Percentiles rank a stretch among this genome's conserved stretches.
phyloP scores from a whole-genome alignment of 2,113 vertebrate species.

The Lanius ludovicianus region DNA sequence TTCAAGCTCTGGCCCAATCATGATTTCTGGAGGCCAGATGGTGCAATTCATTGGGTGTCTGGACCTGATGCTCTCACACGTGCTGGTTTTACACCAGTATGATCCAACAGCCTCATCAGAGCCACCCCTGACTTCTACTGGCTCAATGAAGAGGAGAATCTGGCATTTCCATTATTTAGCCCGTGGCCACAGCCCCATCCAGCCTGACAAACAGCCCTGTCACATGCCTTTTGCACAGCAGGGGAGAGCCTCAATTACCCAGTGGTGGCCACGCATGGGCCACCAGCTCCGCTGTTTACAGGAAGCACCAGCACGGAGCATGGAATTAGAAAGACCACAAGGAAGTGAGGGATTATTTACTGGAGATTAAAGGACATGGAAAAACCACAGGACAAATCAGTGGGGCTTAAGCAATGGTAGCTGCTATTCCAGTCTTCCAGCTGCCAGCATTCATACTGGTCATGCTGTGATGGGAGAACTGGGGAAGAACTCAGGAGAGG shows the following conservation, averaged over 20 bases:
- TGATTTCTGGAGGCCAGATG: not conserved
- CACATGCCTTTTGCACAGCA: not conserved
- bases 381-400: slow-evolving; percentile 72
- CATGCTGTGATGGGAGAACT: not conserved
- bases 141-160: not conserved
- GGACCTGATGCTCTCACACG: not conserved
- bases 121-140: not conserved
- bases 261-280: not conserved
- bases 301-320: slow-evolving; percentile 37
- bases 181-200: not conserved
- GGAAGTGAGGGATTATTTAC: slow-evolving; percentile 69
- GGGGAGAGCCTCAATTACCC: slow-evolving; percentile 28
- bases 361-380: slow-evolving; percentile 49
- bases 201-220: slow-evolving; percentile 1
- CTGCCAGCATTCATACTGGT: not conserved
- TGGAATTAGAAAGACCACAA: slow-evolving; percentile 70
- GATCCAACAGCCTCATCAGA: not conserved
- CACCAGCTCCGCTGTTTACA: slow-evolving; percentile 57
- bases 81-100: not conserved
- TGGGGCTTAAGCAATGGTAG: slow-evolving; percentile 48
- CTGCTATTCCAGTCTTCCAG: slow-evolving; percentile 59
- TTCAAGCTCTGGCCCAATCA: not conserved
- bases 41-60: not conserved
- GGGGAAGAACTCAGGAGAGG: not conserved
- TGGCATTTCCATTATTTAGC: not conserved